These are phyloP conservation scores for Sicus ferrugineus DNA, from an alignment of 2,888 invertebrate genomes.

Conservation along the genomic window DNA sequence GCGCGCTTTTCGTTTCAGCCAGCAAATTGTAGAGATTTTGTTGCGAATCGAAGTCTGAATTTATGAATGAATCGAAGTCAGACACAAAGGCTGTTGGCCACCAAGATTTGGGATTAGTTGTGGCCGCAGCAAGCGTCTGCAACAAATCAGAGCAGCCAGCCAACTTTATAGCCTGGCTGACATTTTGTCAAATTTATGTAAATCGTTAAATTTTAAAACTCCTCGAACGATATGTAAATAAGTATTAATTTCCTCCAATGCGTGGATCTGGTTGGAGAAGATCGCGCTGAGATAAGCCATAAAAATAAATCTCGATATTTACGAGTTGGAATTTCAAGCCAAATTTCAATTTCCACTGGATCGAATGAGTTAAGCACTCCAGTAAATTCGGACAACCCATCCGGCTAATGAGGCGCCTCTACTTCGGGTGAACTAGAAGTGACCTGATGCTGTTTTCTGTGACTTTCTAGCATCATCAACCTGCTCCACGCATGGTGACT, in stretches of 20 bases:
- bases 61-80: constrained; percentile 5
- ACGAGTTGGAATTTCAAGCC: background rate
- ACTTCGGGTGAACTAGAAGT: no score
- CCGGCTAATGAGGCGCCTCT: background rate
- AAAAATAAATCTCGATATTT: background rate
- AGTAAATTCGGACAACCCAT: background rate
- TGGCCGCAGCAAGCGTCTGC: background rate
- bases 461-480: no score
- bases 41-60: background rate
- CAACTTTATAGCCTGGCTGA: background rate
- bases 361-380: background rate
- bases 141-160: background rate
- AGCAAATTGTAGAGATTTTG: background rate
- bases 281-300: no score
- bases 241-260: background rate
- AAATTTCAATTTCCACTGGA: background rate
- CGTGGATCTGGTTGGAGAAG: no score
- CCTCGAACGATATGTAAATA: background rate
- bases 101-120: background rate
- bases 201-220: no score
- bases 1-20: no score
- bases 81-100: background rate
- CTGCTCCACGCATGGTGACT: no score
- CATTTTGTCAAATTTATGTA: background rate
- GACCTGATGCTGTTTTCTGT: no score